Conservation (phyloP, 2,888 invertebrate species). For the Acanthococcus lagerstroemiae region DNA sequence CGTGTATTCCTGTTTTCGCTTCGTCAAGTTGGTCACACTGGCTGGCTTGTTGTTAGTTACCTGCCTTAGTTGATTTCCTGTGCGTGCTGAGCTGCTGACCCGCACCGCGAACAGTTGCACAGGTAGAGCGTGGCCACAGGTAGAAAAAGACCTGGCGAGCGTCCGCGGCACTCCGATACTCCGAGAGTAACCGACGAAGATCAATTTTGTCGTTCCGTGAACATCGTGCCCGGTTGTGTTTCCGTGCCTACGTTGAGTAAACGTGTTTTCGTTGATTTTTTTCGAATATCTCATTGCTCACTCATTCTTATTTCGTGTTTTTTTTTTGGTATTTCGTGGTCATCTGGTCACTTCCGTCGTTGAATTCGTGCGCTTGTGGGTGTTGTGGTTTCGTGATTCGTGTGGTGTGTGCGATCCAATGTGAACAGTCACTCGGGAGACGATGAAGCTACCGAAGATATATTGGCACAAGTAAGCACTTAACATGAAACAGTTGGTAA, state of each 20-base stretch:
- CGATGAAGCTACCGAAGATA: slow-evolving; percentile 22
- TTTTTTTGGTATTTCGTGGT: no score
- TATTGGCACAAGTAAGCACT: slow-evolving; percentile 21
- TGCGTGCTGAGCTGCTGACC: slow-evolving; percentile 13
- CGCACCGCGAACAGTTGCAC: slow-evolving; percentile 8
- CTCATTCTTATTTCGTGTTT: no score
- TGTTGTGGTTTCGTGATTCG: not conserved
- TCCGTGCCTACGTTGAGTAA: not conserved
- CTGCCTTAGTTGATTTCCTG: slow-evolving; percentile 18
- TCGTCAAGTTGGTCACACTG: slow-evolving; percentile 24
- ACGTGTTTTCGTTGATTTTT: not conserved
- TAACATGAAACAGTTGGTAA: no score
- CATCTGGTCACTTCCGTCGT: no score
- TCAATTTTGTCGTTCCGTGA: not conserved
- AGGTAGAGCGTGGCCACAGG: slow-evolving; percentile 11
- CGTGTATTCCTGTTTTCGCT: not conserved
- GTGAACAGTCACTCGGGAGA: no score
- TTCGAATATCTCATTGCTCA: not conserved
- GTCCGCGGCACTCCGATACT: not conserved
- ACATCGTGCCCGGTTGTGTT: not conserved
- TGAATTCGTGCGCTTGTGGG: no score
- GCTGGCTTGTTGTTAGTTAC: slow-evolving; percentile 30
- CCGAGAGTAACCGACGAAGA: slow-evolving; percentile 2
- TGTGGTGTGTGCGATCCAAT: not conserved
- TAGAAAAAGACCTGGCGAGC: not conserved